A percentile compares a stretch with the other conserved stretches of the same genome.
These are phyloP conservation scores for Ligdia adustata DNA, from an alignment of 2,888 invertebrate genomes.

Conservation along the genomic window DNA sequence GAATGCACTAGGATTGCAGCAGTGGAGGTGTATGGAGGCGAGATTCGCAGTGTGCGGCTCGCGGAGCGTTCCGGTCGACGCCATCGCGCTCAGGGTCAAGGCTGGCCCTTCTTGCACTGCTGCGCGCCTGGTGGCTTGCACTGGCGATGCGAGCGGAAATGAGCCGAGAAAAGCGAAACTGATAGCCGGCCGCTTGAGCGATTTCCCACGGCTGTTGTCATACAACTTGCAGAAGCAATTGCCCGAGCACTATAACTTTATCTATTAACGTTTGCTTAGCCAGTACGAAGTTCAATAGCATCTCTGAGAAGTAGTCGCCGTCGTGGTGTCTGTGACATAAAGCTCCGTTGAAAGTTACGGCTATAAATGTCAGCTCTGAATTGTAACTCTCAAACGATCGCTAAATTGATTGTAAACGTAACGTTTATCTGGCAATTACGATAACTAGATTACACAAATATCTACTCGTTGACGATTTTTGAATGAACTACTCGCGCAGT, in stretches of 20 bases:
- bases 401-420: conserved; percentile 68
- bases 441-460: conserved; percentile 82
- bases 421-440: conserved; percentile 65
- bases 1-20: conserved; percentile 74
- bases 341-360: conserved; percentile 38
- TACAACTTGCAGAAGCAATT: conserved; percentile 19
- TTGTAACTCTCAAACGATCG: conserved; percentile 52
- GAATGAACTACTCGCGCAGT: conserved; percentile 72
- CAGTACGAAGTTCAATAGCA: conserved; percentile 15
- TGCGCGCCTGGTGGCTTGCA: conserved; percentile 67
- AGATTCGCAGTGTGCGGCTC: conserved; percentile 73
- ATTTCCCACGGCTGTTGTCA: conserved; percentile 45
- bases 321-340: conserved; percentile 36
- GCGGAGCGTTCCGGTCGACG: conserved; percentile 81
- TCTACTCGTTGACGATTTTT: conserved; percentile 79
- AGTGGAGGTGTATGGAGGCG: conserved; percentile 59
- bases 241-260: conserved; percentile 32
- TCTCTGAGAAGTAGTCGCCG: conserved; percentile 32
- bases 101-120: conserved; percentile 76
- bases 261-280: conserved; percentile 29
- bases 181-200: conserved; percentile 52
- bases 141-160: conserved; percentile 64
- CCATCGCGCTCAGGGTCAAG: conserved; percentile 83
- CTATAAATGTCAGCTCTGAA: conserved; percentile 55
- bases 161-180: conserved; percentile 72